phyloP scores from a whole-genome alignment of 1,140 invertebrate genomes.

The Diprion similis region DNA sequence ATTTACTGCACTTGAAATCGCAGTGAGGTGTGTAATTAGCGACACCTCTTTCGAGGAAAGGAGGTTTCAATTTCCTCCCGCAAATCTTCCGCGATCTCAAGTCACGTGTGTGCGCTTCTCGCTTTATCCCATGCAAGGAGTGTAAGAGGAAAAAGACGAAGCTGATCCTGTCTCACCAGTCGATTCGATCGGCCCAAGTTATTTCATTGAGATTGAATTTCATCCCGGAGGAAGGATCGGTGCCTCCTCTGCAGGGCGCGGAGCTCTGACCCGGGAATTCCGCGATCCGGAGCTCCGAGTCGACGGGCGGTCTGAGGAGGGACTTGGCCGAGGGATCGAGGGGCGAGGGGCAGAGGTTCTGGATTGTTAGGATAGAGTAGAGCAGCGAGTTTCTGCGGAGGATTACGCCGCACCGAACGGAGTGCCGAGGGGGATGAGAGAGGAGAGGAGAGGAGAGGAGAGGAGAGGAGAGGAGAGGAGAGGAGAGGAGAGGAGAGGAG shows the following conservation, averaged over 20 bases:
- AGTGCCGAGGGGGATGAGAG: background rate
- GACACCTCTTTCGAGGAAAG: too few species aligned
- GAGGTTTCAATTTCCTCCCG: too few species aligned
- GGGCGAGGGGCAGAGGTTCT: background rate
- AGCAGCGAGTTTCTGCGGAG: slow-evolving; percentile 12
- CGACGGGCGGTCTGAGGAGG: background rate
- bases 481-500: slow-evolving; percentile 6
- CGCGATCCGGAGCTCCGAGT: background rate
- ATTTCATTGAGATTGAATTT: slow-evolving; percentile 47
- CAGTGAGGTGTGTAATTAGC: too few species aligned
- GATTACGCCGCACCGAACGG: slow-evolving; percentile 20
- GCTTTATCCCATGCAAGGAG: too few species aligned
- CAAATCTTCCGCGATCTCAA: too few species aligned
- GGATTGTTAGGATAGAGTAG: slow-evolving; percentile 8
- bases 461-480: slow-evolving; percentile 6
- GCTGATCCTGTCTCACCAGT: too few species aligned
- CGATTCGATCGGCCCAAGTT: slow-evolving; percentile 26
- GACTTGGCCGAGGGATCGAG: background rate
- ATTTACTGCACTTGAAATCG: too few species aligned
- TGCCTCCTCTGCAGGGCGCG: slow-evolving; percentile 1
- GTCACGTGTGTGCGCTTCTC: too few species aligned
- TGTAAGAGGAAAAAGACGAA: too few species aligned
- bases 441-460: background rate
- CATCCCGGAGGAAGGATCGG: slow-evolving; percentile 19
- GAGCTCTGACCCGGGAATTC: background rate